These are phyloP conservation scores for Thalassophryne amazonica DNA, from an alignment of 2,797 vertebrate genomes.

Conservation along the genomic window DNA sequence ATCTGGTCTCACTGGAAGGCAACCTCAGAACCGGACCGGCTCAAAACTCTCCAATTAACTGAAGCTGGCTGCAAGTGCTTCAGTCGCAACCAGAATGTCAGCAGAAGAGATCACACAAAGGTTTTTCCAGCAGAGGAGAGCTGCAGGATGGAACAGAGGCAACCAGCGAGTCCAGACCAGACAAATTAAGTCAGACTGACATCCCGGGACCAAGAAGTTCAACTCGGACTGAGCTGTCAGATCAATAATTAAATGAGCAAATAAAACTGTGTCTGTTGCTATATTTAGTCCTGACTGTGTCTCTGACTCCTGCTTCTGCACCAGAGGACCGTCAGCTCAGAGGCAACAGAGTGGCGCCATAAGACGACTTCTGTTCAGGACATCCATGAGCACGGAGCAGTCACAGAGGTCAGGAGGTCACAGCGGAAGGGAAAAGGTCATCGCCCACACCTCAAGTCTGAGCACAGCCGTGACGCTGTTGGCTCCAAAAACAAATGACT, in stretches of 20 bases:
- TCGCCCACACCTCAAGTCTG: slow-evolving; percentile 50
- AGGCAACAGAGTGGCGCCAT: slow-evolving; percentile 31
- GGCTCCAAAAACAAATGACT: slow-evolving; percentile 52
- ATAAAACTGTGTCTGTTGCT: slow-evolving; percentile 43
- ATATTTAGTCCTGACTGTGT: slow-evolving; percentile 53
- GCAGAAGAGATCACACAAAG: neutral
- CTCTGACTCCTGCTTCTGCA: slow-evolving; percentile 26
- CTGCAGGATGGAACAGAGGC: neutral
- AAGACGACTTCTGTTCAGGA: slow-evolving; percentile 48
- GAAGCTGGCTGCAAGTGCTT: slow-evolving; percentile 1
- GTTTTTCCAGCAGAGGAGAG: neutral
- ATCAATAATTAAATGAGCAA: slow-evolving; percentile 61
- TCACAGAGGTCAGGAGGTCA: slow-evolving; percentile 47
- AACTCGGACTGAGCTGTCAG: slow-evolving; percentile 34
- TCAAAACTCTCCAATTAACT: slow-evolving; percentile 25
- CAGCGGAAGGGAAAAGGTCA: slow-evolving; percentile 23
- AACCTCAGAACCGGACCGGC: slow-evolving; percentile 10
- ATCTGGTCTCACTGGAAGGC: slow-evolving; percentile 26
- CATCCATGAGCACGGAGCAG: too few relatives aligned
- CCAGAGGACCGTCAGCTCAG: slow-evolving; percentile 21
- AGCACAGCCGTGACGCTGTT: slow-evolving; percentile 41
- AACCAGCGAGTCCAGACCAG: slow-evolving; percentile 3
- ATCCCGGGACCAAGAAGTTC: slow-evolving; percentile 30
- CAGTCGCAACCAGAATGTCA: slow-evolving; percentile 6
- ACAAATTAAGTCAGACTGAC: slow-evolving; percentile 38